These are phyloP conservation scores for Halcyon chelicuti DNA, from an alignment of 2,797 vertebrate genomes.

Conservation along the genomic window DNA sequence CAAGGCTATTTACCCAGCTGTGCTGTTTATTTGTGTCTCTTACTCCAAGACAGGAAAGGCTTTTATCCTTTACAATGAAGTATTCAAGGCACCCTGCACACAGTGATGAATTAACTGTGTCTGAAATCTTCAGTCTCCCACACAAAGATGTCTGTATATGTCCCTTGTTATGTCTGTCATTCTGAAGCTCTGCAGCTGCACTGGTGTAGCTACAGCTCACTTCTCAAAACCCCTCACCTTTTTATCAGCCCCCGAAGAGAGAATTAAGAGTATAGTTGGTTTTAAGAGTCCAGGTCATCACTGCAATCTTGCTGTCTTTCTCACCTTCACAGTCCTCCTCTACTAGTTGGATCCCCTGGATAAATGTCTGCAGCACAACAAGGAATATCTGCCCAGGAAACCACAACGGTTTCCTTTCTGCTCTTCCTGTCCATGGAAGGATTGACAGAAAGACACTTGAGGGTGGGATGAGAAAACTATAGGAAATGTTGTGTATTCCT, in stretches of 20 bases:
- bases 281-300: background rate
- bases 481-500: background rate
- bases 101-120: background rate
- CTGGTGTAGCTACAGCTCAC: background rate
- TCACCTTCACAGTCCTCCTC: background rate
- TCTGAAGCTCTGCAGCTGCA: background rate
- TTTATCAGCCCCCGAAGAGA: background rate
- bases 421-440: background rate
- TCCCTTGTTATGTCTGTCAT: background rate
- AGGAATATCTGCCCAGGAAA: background rate
- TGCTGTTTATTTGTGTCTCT: background rate
- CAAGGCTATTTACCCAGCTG: background rate
- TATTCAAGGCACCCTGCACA: background rate
- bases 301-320: background rate
- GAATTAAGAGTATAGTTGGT: background rate
- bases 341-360: background rate
- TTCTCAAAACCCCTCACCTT: background rate
- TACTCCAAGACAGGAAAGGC: background rate
- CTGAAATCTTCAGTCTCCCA: background rate
- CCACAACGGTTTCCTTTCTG: background rate
- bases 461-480: background rate
- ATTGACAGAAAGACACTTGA: background rate
- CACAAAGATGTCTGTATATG: background rate
- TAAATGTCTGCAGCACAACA: background rate
- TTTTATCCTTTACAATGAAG: background rate